Base-by-base conservation (phyloP, 1,140 invertebrate species). In the Philaenus spumarius region DNA sequence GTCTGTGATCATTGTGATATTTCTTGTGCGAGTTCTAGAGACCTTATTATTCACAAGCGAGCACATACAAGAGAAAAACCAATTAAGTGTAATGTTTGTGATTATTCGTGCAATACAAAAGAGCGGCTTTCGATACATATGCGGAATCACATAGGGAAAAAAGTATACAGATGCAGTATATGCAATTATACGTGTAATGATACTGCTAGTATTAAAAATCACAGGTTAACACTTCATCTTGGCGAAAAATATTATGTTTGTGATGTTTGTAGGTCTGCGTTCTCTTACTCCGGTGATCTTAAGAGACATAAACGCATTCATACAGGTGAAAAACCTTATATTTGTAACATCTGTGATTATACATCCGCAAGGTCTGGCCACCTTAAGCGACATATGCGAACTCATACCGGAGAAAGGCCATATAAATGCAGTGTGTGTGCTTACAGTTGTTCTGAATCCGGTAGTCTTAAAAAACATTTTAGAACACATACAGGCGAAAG, bases 401-500 rank as follows among this genome's bases (percentile, higher is more conserved):
- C 11, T 1, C 55, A 58, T 23, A 58, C 55, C n/a, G 45, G 45
- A 1, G 55, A 58, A 12, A 58, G 34, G 23, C 43, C 43, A 20
- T 58, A 19, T 20, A 23, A 39, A 2, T 48, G 55, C 22, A 23
- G 22, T 19, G 20, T 26, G 5, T 58, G 55, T 51, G 55, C 22
- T 1, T 30, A 58, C 17, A 22, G 19, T 5, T 48, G 30, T 26
- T 20, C 43, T 19, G 17, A 14, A 2, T 46, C 43, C 3, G 23
- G 43, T 46, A 14, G 23, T 19, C 23, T 46, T 19, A 46, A 46
- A 19, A 46, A 12, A 23, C 43, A 46, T 7, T 9, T 15, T 23
- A 14, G 23, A 46, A 46, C 17, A 46, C 43, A 46, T 19, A 46
- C 43, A 46, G 43, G 43, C 19, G 43, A 46, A 46, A 46, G 19